phyloP scores from a whole-genome alignment of 2,888 invertebrate species.

The Polymixis flavicincta region DNA sequence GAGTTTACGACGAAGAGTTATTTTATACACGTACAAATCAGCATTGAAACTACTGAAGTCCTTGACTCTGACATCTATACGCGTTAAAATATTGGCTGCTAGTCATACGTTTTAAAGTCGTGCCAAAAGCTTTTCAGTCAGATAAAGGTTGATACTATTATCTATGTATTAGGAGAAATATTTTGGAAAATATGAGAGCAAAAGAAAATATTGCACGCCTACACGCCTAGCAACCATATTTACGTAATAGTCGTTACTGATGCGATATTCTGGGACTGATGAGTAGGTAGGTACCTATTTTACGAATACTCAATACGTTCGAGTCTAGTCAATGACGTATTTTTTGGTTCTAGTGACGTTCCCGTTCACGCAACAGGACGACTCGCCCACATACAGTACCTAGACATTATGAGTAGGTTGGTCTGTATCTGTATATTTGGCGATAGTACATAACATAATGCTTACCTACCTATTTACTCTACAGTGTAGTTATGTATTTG shows the following conservation, averaged over 20 bases:
- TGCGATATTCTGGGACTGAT: conserved; percentile 34
- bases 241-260: conserved; percentile 35
- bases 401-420: not conserved
- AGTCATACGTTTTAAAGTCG: conserved; percentile 5
- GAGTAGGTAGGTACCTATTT: no score
- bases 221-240: conserved; percentile 29
- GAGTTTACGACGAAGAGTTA: conserved; percentile 19
- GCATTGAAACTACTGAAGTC: conserved; percentile 12
- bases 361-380: conserved; percentile 23
- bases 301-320: conserved; percentile 49
- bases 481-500: conserved; percentile 4
- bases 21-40: not conserved
- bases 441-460: conserved; percentile 15
- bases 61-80: conserved; percentile 23
- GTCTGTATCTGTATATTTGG: not conserved
- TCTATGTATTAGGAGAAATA: not conserved
- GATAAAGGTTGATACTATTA: not conserved
- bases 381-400: conserved; percentile 8
- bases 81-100: conserved; percentile 21
- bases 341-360: conserved; percentile 29
- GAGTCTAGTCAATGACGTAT: conserved; percentile 12
- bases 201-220: conserved; percentile 2
- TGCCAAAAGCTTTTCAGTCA: conserved; percentile 35
- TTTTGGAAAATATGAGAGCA: conserved; percentile 9
- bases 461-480: not conserved